Evolutionary conservation across 2,113 vertebrate species (phyloP).

Genomic region (Scortum barcoo): DNA sequence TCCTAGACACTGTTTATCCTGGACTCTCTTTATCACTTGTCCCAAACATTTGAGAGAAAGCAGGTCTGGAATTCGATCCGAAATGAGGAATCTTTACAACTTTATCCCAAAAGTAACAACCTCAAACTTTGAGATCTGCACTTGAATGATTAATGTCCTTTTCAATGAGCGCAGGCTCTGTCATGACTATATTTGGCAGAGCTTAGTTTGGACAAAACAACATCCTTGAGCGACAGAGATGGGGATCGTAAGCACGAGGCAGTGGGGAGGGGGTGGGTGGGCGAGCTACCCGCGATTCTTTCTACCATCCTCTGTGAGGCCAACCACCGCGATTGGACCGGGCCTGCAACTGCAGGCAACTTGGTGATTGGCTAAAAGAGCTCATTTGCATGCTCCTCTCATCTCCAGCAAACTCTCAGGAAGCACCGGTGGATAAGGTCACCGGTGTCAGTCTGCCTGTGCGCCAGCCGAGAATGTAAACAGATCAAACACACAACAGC

Average conservation of each 20-base stretch:
- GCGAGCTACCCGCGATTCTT: constrained; percentile 27
- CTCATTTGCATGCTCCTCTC: constrained; percentile 75
- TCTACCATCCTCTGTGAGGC: constrained; percentile 37
- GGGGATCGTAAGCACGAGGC: constrained; percentile 21
- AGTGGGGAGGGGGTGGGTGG: neutral
- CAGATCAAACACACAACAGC: constrained; percentile 64
- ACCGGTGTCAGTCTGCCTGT: constrained; percentile 68
- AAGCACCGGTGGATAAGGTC: constrained; percentile 76
- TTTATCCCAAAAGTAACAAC: constrained; percentile 12
- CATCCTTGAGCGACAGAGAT: constrained; percentile 28
- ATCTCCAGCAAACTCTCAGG: constrained; percentile 62
- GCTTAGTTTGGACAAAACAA: constrained; percentile 15
- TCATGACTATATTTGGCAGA: constrained; percentile 27
- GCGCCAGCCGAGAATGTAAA: constrained; percentile 59
- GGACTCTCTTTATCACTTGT: constrained; percentile 32
- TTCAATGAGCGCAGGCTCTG: constrained; percentile 14
- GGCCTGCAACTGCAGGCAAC: constrained; percentile 54
- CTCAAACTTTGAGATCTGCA: constrained; percentile 32
- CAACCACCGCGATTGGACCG: constrained; percentile 61
- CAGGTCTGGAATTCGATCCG: neutral
- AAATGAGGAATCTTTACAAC: constrained; percentile 3
- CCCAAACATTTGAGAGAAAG: constrained; percentile 24
- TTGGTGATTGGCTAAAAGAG: constrained; percentile 62
- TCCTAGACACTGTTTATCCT: constrained; percentile 63
- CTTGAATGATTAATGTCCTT: constrained; percentile 48